phyloP scores from a whole-genome alignment of 1,140 invertebrate species.

The Drosophila sucinea region DNA sequence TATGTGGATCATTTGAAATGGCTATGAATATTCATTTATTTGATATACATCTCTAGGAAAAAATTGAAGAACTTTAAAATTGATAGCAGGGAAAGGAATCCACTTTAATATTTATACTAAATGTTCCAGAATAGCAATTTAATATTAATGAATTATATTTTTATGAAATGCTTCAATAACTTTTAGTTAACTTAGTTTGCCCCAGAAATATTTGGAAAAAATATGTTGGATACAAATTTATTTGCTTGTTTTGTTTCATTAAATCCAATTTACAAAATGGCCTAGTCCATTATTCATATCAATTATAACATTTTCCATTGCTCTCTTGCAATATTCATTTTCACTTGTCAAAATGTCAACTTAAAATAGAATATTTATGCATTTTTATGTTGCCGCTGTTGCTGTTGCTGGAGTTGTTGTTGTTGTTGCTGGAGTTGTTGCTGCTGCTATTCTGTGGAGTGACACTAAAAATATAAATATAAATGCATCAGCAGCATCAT shows the following conservation, averaged over 20 bases:
- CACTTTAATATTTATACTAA: background rate
- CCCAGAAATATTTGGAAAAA: background rate
- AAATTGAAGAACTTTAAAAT: too few relatives aligned
- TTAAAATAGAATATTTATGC: constrained; percentile 77
- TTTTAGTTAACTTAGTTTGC: constrained; percentile 24
- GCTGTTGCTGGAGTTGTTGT: constrained; percentile 4
- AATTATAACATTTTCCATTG: constrained; percentile 59
- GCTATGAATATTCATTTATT: too few relatives aligned
- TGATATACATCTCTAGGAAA: too few relatives aligned
- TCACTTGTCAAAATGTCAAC: constrained; percentile 76
- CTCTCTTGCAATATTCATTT: constrained; percentile 68
- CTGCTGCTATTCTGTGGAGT: constrained; percentile 3
- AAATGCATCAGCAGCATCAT: constrained; percentile 29
- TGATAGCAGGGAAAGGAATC: too few relatives aligned
- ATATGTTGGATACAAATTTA: background rate
- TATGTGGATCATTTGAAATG: too few relatives aligned
- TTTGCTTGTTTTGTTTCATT: constrained; percentile 46
- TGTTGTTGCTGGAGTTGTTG: background rate
- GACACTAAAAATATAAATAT: constrained; percentile 60
- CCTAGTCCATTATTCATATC: constrained; percentile 52
- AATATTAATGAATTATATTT: too few relatives aligned
- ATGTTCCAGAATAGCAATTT: background rate
- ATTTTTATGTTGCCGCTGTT: constrained; percentile 48
- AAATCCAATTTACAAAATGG: constrained; percentile 48
- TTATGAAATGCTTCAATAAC: background rate